Evolutionary conservation across 2,888 invertebrate genomes (phyloP), one percentile per base, ranked within the genome.

Genomic region (Drosophila dives): DNA sequence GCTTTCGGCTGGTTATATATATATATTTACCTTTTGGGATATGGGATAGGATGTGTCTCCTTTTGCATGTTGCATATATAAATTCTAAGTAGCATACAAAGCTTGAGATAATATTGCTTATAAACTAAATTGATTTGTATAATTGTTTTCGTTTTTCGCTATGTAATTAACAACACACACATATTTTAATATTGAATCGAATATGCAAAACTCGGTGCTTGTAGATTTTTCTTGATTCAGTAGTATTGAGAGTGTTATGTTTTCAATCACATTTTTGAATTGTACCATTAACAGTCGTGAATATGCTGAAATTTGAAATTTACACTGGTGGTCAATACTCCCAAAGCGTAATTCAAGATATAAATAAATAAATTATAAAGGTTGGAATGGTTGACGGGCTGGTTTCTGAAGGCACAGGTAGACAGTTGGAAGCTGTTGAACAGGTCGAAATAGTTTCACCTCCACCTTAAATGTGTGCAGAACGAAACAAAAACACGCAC

Each of bases 311-410:
- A 84, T 86, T 86, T 82, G 67, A 89, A 90, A 89, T 89, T 90
- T 89, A 87, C 80, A 82, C 80, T 91, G 85, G 84, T 91, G 91
- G 91, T 91, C 91, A 91, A 91, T 91, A 91, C 91, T 90, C 91
- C 89, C 91, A 79, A 89, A 86, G 76, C 87, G 85, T 88, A 90
- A 89, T 83, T 90, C 79, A 83, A 85, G 83, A 84, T 86, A 86
- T 82, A 86, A 84, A 86, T 86, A 89, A 86, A 86, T 86, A 89
- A 86, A 89, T 86, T 83, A 81, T 84, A 86, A 86, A 86, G 86
- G 86, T 89, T 76, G 76, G 69, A 72, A 83, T 86, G 83, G 65
- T 75, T 74, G 73, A 82, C 75, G 83, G 77, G 78, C 81, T 77
- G 80, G 81, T 86, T 86, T 84, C 56, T 71, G 63, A 73, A 83